Percentiles rank a stretch among this genome's conserved stretches.
These are phyloP conservation scores for Drosophila flavopinicola DNA, from an alignment of 2,888 invertebrate genomes.

Conservation along the genomic window DNA sequence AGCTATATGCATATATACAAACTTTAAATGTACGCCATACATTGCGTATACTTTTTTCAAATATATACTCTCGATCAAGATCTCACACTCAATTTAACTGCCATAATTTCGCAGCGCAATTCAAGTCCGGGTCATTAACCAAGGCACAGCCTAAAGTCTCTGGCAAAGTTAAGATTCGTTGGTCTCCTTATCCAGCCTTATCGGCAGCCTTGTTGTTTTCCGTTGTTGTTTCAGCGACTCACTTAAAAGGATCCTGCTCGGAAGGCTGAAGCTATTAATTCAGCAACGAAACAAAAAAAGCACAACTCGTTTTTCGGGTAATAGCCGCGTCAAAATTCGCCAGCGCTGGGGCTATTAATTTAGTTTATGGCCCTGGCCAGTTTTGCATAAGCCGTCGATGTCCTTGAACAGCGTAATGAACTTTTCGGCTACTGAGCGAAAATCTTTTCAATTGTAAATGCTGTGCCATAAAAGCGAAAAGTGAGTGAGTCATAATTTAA, in stretches of 20 bases:
- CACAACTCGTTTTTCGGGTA: constrained; percentile 44
- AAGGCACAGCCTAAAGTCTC: constrained; percentile 13
- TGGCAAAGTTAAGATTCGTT: constrained; percentile 30
- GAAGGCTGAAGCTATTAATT: constrained; percentile 33
- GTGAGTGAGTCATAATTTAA: constrained; percentile 57
- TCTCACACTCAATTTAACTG: constrained; percentile 26
- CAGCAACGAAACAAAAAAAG: constrained; percentile 25
- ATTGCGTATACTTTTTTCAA: neutral
- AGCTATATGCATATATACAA: neutral
- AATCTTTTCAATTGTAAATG: constrained; percentile 57
- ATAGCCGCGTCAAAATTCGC: constrained; percentile 41
- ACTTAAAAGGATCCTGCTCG: neutral
- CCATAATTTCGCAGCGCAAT: constrained; percentile 1
- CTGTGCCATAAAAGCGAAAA: constrained; percentile 45
- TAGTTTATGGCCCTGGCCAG: constrained; percentile 51
- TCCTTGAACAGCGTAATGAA: constrained; percentile 60
- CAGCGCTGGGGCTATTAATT: constrained; percentile 51
- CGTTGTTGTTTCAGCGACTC: constrained; percentile 2
- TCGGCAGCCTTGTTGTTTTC: constrained; percentile 9
- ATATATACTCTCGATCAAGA: constrained; percentile 7
- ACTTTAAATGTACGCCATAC: neutral
- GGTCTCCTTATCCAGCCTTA: constrained; percentile 13
- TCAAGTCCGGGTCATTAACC: constrained; percentile 17
- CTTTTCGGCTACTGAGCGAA: constrained; percentile 35
- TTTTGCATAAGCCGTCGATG: constrained; percentile 48